These are phyloP conservation scores for Tilapia sparmanii DNA, from an alignment of 2,113 vertebrate species.

Conservation along the genomic window DNA sequence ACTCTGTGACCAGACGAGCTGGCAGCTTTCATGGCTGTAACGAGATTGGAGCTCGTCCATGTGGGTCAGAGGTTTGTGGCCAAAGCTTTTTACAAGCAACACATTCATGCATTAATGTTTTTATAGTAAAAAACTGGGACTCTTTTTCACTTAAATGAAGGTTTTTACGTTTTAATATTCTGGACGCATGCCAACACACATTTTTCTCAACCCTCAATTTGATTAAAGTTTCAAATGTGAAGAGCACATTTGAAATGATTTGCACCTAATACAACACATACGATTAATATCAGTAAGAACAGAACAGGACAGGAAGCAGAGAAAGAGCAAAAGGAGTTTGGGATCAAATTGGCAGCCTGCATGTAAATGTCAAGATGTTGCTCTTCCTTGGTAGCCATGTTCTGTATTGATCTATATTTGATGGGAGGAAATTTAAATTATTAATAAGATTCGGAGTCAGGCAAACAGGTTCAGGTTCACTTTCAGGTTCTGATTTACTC, in stretches of 20 bases:
- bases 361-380: neutral
- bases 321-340: neutral
- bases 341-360: neutral
- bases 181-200: neutral
- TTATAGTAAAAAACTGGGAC: neutral
- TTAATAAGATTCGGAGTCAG: neutral
- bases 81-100: neutral
- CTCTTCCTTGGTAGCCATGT: neutral
- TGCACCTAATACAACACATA: neutral
- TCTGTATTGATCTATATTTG: neutral
- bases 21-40: conserved; percentile 4
- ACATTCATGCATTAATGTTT: neutral
- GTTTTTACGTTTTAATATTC: neutral
- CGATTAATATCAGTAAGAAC: neutral
- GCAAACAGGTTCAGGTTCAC: neutral
- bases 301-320: neutral
- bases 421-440: neutral
- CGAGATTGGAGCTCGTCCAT: conserved; percentile 6
- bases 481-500: neutral
- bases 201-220: neutral
- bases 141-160: neutral
- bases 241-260: neutral
- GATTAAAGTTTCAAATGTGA: neutral
- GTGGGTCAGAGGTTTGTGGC: neutral
- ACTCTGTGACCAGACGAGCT: neutral